Evolutionary conservation across 2,888 invertebrate genomes (phyloP).

Genomic region (Noctua pronuba): DNA sequence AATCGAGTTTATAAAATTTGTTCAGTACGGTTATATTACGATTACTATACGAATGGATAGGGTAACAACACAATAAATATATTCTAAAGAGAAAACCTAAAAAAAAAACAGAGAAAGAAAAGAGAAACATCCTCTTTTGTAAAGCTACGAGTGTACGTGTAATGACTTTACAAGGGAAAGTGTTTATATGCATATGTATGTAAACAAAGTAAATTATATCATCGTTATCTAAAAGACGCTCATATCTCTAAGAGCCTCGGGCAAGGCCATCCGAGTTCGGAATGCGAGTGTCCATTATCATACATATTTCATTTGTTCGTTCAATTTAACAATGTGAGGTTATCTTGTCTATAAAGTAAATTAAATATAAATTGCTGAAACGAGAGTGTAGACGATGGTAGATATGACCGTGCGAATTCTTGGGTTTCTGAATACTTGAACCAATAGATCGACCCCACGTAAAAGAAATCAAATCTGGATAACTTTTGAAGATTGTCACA

Average conservation of each 20-base stretch:
- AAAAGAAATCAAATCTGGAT: background rate
- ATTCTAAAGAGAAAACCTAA: background rate
- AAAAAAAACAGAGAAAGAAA: background rate
- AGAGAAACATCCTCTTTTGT: slow-evolving; percentile 15
- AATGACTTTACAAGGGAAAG: slow-evolving; percentile 43
- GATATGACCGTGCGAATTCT: background rate
- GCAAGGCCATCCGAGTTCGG: slow-evolving; percentile 56
- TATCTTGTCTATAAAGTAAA: slow-evolving; percentile 60
- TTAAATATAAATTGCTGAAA: slow-evolving; percentile 61
- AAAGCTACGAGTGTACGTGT: slow-evolving; percentile 30
- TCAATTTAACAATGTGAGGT: slow-evolving; percentile 58
- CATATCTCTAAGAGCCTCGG: slow-evolving; percentile 49
- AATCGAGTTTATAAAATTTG: background rate
- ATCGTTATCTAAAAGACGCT: slow-evolving; percentile 55
- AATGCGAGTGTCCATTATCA: slow-evolving; percentile 65
- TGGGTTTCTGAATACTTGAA: background rate
- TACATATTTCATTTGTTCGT: slow-evolving; percentile 63
- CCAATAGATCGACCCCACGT: background rate
- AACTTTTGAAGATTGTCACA: background rate
- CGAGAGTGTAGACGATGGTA: slow-evolving; percentile 10
- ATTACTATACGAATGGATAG: background rate
- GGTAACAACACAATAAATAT: background rate
- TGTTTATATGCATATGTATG: slow-evolving; percentile 44
- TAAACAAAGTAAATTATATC: slow-evolving; percentile 58
- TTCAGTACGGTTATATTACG: background rate